Evolutionary conservation across 2,113 vertebrate genomes (phyloP), one percentile per base, ranked within the genome.

Genomic region (Notothenia rossii): DNA sequence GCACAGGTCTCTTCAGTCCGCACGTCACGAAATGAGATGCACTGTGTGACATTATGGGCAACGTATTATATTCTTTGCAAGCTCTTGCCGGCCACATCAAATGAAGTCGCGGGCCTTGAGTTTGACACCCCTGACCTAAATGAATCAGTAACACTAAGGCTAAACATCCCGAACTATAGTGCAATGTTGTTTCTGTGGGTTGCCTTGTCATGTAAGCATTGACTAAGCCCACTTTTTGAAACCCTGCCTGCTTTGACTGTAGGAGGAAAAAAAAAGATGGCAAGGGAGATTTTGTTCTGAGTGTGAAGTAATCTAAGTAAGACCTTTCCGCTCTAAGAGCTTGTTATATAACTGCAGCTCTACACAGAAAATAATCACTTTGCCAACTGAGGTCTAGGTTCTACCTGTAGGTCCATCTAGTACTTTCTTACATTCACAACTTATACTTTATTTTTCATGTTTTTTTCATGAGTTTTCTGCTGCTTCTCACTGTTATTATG

Each of bases 301-400:
- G 68, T 83, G 62, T 80, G 61, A 70, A 79, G 62, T 67, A 48
- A 81, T 79, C 77, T 81, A 68, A 25, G 49, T 48, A 7, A 48
- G 46, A 68, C 22, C 45, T 48, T 53, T 54, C 48, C 1, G 1
- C 58, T 61, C 56, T 54, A 40, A 62, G 63, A 77, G 33, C 13
- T 12, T 67, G 54, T 88, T 86, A 54, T 60, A n/a, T 75, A 88
- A 80, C 58, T 29, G 36, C 3, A 12, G 60, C 65, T 62, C 49
- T 40, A 50, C 63, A 79, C 29, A 68, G 18, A 51, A 55, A n/a
- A 55, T 54, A 55, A 68, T 70, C 36, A 45, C 60, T 58, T 60
- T 75, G 29, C 55, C 22, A 48, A 20, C 43, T 18, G 33, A 77
- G 67, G 25, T 79, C 33, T 25, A 66, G 67, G 46, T 77, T 67